Evolutionary conservation across 1,140 invertebrate species (phyloP), one percentile per base, ranked within the genome.

Genomic region (Bombus picipes): DNA sequence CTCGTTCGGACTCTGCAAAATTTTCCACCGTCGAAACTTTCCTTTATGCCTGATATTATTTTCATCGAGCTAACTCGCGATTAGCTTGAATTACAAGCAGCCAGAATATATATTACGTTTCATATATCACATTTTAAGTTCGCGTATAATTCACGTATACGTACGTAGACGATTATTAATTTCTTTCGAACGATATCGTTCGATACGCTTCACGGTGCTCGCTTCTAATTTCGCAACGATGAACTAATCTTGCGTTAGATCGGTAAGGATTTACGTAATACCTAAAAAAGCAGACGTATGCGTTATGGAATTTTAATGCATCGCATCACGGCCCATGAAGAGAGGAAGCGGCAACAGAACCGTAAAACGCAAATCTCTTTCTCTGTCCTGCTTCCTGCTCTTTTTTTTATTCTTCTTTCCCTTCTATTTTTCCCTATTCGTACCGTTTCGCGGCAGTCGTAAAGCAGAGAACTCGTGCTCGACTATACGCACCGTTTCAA

Each of bases 381-480:
- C n/a, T 39, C n/a, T 65, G 34, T 32, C 25, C 39, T 5, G 18
- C 13, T 32, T 32, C 5, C 47, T 34, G 32, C 34, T 68, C 13
- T 15, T 43, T 15, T 47, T 6, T 34, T n/a, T 66, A 15, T 32
- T 13, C 6, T 12, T 9, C 65, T 66, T 8, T 18, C 15, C 65
- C 0, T 18, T 9, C 13, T 34, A 15, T 68, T 15, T 34, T 9
- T 22, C 28, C 2, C n/a, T 62, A 28, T 53, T 57, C 25, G 37
- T 71, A 8, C 15, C 53, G 22, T 65, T 62, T 81, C 57, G 28
- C 53, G 57, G 39, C 8, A 15, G 25, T 47, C 43, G 72, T 68
- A 83, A 83, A 83, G 28, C 71, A 22, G 57, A 15, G 32, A 75
- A 75, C 65, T 66, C 59, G 32, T 34, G 37, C 37, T 10, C 28